Conservation (phyloP, 2,888 invertebrate genomes). For the Leptarthrus brevirostris region DNA sequence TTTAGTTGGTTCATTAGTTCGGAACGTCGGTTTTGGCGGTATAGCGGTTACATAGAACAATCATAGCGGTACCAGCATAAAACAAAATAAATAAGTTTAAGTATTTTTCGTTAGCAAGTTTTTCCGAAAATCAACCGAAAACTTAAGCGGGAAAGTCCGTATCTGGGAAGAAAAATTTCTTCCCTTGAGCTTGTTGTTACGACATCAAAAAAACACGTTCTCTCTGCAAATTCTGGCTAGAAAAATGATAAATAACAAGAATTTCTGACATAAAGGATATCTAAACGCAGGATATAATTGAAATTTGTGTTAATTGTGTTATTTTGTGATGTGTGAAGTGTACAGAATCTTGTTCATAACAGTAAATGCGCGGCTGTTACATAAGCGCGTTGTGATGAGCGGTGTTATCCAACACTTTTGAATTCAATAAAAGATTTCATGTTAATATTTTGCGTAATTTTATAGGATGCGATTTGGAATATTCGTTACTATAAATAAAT, state of each 20-base stretch:
- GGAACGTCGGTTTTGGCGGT: slow-evolving; percentile 27
- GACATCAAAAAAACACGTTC: slow-evolving; percentile 47
- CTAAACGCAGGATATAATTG: background rate
- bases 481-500: background rate
- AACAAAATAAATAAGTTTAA: background rate
- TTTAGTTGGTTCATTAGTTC: slow-evolving; percentile 4
- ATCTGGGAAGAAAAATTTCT: background rate
- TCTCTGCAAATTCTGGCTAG: background rate
- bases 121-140: background rate
- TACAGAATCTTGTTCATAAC: background rate
- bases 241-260: background rate
- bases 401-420: slow-evolving; percentile 53
- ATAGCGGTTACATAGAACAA: slow-evolving; percentile 19
- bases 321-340: background rate
- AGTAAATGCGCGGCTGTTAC: slow-evolving; percentile 57
- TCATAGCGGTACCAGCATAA: slow-evolving; percentile 11
- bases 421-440: slow-evolving; percentile 34
- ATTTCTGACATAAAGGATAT: slow-evolving; percentile 25
- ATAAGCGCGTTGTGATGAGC: slow-evolving; percentile 58
- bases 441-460: slow-evolving; percentile 37
- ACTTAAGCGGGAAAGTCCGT: too few species aligned
- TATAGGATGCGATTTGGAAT: background rate
- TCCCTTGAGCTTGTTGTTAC: slow-evolving; percentile 17
- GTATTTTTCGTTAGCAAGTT: background rate
- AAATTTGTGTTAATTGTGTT: background rate